Evolutionary conservation across 1,140 invertebrate species (phyloP).

Genomic region (Stenopsyche tienmushanensis): DNA sequence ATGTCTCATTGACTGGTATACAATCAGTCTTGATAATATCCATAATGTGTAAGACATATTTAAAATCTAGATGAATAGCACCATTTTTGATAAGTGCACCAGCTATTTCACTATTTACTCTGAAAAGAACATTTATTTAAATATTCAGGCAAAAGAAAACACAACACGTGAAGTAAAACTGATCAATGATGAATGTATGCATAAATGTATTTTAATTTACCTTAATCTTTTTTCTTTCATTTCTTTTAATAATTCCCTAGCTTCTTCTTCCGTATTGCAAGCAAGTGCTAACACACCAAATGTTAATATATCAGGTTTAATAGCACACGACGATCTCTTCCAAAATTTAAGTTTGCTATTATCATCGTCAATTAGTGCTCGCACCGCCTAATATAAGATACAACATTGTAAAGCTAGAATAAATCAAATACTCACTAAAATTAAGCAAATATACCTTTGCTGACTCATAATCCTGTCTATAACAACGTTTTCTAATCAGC

Average conservation of each 20-base stretch:
- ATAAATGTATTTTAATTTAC: too few species aligned
- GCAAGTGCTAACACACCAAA: constrained; percentile 82
- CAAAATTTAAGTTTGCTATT: too few species aligned
- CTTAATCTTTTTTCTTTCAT: constrained; percentile 67
- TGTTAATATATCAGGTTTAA: constrained; percentile 76
- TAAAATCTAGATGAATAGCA: constrained; percentile 58
- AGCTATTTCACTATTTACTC: constrained; percentile 71
- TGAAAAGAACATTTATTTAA: too few species aligned
- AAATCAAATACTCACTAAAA: too few species aligned
- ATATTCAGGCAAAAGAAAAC: too few species aligned
- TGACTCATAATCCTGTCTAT: constrained; percentile 63
- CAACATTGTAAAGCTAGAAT: too few species aligned
- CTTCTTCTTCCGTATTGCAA: constrained; percentile 64
- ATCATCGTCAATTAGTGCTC: too few species aligned
- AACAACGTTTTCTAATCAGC: constrained; percentile 76
- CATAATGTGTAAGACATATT: constrained; percentile 68
- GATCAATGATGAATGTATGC: too few species aligned
- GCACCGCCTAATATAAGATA: too few species aligned
- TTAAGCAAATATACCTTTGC: constrained; percentile 65
- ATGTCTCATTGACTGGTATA: constrained; percentile 59
- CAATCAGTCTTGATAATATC: constrained; percentile 61
- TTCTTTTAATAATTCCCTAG: constrained; percentile 63
- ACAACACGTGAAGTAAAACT: too few species aligned
- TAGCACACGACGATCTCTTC: too few species aligned
- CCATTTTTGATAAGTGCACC: constrained; percentile 68